phyloP scores from a whole-genome alignment of 2,797 vertebrate species.

The Alauda arvensis region DNA sequence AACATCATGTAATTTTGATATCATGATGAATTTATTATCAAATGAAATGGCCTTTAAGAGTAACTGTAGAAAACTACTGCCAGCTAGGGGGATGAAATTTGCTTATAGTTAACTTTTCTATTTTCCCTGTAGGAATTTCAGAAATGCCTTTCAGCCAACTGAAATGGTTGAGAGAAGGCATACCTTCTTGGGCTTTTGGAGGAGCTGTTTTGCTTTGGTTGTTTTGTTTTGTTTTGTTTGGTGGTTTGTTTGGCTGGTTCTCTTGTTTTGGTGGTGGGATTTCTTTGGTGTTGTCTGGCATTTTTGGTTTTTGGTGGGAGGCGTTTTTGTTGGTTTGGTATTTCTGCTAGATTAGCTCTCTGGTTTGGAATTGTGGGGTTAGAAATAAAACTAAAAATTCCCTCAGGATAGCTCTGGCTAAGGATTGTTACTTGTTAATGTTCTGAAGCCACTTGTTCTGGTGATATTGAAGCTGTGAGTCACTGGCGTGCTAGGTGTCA shows the following conservation, averaged over 20 bases:
- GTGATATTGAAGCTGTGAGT: neutral
- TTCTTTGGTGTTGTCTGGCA: neutral
- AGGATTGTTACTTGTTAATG: neutral
- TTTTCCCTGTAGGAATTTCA: neutral
- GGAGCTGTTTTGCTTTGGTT: neutral
- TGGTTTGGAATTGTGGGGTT: neutral
- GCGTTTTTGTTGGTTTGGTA: neutral
- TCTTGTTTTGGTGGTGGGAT: neutral
- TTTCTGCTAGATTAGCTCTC: neutral
- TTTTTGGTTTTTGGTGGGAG: neutral
- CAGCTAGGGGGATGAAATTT: neutral
- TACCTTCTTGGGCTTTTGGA: neutral
- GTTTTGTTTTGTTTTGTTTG: neutral
- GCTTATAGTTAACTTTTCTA: neutral
- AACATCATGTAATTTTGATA: conserved; percentile 71
- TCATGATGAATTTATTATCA: conserved; percentile 65
- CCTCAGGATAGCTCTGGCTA: neutral
- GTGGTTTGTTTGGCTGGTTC: neutral
- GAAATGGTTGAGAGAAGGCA: neutral
- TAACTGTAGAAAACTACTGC: conserved; percentile 54
- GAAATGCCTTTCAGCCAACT: neutral
- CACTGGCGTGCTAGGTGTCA: neutral
- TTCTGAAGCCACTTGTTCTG: neutral
- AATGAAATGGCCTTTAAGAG: conserved; percentile 61
- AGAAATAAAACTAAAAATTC: neutral